Evolutionary conservation across 2,113 vertebrate species (phyloP).

Genomic region (Lethenteron camtschaticum): DNA sequence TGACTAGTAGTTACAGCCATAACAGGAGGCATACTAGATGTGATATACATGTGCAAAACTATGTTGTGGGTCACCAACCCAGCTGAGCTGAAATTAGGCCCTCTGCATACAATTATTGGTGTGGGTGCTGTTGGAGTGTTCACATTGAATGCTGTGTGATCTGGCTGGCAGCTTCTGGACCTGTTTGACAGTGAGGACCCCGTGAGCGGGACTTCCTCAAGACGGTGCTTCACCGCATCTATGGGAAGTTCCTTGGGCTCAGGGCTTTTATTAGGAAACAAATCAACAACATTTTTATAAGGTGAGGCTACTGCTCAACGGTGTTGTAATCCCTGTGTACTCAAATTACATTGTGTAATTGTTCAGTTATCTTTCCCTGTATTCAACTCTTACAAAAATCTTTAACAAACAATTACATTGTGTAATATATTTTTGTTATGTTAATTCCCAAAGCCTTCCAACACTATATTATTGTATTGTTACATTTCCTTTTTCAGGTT

Average conservation of each 20-base stretch:
- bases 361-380: not conserved
- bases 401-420: not conserved
- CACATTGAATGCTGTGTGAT: conserved; percentile 2
- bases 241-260: conserved; percentile 99
- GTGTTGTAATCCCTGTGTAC: not conserved
- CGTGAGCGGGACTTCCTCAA: conserved; percentile 97
- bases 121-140: not conserved
- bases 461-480: no score
- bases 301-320: conserved; percentile 35
- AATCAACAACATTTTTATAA: conserved; percentile 99
- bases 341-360: no score
- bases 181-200: conserved; percentile 94
- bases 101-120: not conserved
- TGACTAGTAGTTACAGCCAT: no score
- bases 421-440: not conserved
- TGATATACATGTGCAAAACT: no score
- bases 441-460: not conserved
- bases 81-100: no score
- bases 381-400: not conserved
- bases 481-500: conserved; percentile 21
- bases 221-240: conserved; percentile 99
- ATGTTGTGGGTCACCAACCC: no score
- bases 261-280: conserved; percentile 99
- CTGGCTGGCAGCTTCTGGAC: conserved; percentile 56
- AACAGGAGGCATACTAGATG: no score